Percentiles rank a stretch among this genome's conserved stretches.
These are phyloP conservation scores for Monochamus alternatus DNA, from an alignment of 2,888 invertebrate species.

Conservation along the genomic window DNA sequence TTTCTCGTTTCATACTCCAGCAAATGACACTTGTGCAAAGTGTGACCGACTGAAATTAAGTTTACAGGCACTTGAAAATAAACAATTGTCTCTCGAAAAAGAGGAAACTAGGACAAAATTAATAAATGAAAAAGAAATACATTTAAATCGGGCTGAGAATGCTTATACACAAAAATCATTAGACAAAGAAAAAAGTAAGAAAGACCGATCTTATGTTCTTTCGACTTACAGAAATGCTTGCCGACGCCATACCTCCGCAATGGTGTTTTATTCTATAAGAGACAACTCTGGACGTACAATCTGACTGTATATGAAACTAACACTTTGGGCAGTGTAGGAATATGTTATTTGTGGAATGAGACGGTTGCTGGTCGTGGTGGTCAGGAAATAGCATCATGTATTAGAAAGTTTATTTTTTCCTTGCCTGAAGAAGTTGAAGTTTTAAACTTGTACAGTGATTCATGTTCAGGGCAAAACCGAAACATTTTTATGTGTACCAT, in stretches of 20 bases:
- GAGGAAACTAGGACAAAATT: conserved; percentile 8
- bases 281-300: conserved; percentile 30
- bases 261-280: conserved; percentile 30
- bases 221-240: conserved; percentile 26
- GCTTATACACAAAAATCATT: conserved; percentile 23
- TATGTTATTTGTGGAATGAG: conserved; percentile 26
- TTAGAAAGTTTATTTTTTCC: conserved; percentile 17
- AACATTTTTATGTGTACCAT: conserved; percentile 6
- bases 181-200: conserved; percentile 27
- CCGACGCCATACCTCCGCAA: conserved; percentile 29
- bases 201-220: conserved; percentile 20
- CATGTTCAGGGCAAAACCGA: conserved; percentile 17
- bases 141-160: conserved; percentile 16
- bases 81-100: conserved; percentile 13
- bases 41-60: conserved; percentile 16
- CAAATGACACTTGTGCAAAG: conserved; percentile 15
- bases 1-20: conserved; percentile 2
- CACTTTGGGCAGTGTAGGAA: conserved; percentile 8
- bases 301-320: conserved; percentile 22
- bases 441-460: conserved; percentile 14
- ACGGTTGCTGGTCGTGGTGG: conserved; percentile 21
- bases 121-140: conserved; percentile 19
- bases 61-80: conserved; percentile 19
- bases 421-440: conserved; percentile 3
- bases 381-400: conserved; percentile 20